Base-by-base conservation (phyloP, 2,797 vertebrate genomes). In the Notoglanidium macrostoma region DNA sequence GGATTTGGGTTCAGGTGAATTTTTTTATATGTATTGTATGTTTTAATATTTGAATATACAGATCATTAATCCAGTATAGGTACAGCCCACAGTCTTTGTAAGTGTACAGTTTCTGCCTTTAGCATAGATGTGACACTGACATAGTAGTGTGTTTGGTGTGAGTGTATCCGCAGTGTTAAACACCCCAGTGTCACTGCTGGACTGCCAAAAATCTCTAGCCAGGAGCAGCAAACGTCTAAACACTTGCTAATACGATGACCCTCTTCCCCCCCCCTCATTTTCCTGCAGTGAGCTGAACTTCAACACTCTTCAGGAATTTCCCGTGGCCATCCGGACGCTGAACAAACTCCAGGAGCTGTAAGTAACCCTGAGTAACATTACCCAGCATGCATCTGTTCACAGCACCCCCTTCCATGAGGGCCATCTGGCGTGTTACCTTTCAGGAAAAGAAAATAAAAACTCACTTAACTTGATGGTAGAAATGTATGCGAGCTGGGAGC, bases 301-400 rank as follows among this genome's bases (percentile, higher is more conserved):
- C 95, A 99, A 99, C 40, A 95, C 97, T 92, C 95, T 99, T 90
- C 95, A 94, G 93, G 97, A 99, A 94, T 99, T 99, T 92, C 98
- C 98, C 0, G 90, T 96, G 91, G 97, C 98, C 89, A 97, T 99
- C 94, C 96, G 96, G 93, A 98, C 97, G 0, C 95, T 99, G 89
- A 96, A 96, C 89, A 96, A 97, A 90, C 98, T 99, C 92, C 98
- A 98, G 94, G 98, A 99, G 94, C 96, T 99, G 98, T 99, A 94
- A 98, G 98, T 95, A 87, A 90, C 84, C 72, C 78, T 86, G 85
- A 90, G 81, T 88, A 86, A 90, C 86, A 80, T 87, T 88, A 85
- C 85, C 88, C 88, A 73, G 87, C 87, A 86, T 89, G 85, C 89
- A 91, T 87, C 79, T 88, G 84, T 88, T 83, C 85, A 73, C 15